Base-by-base conservation (phyloP, 2,888 invertebrate genomes). In the Xanthia icteritia region DNA sequence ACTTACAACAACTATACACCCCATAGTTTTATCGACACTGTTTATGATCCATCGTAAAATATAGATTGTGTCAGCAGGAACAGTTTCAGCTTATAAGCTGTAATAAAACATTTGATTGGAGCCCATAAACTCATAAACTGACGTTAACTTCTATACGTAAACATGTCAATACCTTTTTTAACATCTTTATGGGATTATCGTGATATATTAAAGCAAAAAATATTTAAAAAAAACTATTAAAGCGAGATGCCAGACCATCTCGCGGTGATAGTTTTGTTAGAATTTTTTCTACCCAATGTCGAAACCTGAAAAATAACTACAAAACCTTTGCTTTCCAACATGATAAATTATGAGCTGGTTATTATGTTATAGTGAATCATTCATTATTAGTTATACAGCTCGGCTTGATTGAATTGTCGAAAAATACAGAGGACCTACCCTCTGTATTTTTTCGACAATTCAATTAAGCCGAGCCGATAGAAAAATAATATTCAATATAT, bases 21-120 rank as follows among this genome's bases (percentile, higher is more conserved):
- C 69, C 69, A 77, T 73, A 76, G 23, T 79, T 67, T 70, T 70
- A 66, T 51, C 20, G 61, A 9, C 5, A 36, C 70, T 68, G 74
- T 87, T 78, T 86, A 77, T 84, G 76, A 9, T 54, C 51, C 0
- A 2, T 42, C 72, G 82, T 70, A 79, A 83, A 60, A 79, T 54
- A 85, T 81, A 80, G 75, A 84, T 84, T 80, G 84, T 76, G 45
- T 83, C 76, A 76, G 76, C 81, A 68, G 31, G 77, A 77, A 75
- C 58, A 69, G 68, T 81, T 81, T 60, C 76, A 68, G 79, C 75
- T 79, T 64, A 79, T 79, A 80, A 85, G 77, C 76, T 42, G 75
- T 39, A 73, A 77, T 87, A 84, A 87, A 87, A 79, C 56, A 76
- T 87, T 80, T 80, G 80, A 87, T 86, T 87, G 73, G 68, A 65